These are phyloP conservation scores for Hypsibius dujardini DNA, from an alignment of 1,140 invertebrate genomes.

Conservation along the genomic window DNA sequence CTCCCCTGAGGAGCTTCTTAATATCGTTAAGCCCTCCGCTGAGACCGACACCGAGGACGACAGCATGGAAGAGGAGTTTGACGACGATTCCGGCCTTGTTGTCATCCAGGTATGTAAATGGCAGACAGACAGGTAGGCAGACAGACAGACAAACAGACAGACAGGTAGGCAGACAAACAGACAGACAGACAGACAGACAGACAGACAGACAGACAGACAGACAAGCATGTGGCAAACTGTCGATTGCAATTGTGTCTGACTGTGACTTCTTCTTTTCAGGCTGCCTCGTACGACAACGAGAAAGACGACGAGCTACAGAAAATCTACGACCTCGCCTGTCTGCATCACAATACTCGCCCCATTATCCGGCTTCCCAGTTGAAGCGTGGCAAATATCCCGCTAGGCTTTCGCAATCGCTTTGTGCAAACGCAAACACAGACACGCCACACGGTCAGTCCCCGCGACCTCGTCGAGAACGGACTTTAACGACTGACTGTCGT, in stretches of 20 bases:
- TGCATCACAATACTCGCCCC: constrained; percentile 3
- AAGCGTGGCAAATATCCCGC: not conserved
- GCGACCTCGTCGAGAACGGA: no score
- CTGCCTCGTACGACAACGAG: not conserved
- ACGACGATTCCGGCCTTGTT: not conserved
- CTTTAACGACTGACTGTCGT: no score
- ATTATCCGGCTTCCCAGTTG: not conserved
- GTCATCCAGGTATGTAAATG: not conserved
- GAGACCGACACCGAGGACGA: not conserved
- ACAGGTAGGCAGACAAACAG: no score
- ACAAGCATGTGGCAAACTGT: no score
- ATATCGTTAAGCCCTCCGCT: not conserved
- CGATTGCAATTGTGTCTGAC: no score
- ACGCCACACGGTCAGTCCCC: no score
- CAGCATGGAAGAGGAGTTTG: not conserved
- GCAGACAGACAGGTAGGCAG: no score
- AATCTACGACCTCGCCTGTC: not conserved
- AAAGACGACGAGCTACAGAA: not conserved
- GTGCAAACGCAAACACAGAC: no score
- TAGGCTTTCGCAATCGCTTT: no score
- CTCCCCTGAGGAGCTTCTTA: not conserved
- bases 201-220: no score
- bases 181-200: no score
- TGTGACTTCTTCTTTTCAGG: not conserved
- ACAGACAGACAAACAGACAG: no score